A percentile compares a stretch with the other conserved stretches of the same genome.
phyloP scores from a whole-genome alignment of 2,113 vertebrate genomes.

The Limnothrissa miodon region DNA sequence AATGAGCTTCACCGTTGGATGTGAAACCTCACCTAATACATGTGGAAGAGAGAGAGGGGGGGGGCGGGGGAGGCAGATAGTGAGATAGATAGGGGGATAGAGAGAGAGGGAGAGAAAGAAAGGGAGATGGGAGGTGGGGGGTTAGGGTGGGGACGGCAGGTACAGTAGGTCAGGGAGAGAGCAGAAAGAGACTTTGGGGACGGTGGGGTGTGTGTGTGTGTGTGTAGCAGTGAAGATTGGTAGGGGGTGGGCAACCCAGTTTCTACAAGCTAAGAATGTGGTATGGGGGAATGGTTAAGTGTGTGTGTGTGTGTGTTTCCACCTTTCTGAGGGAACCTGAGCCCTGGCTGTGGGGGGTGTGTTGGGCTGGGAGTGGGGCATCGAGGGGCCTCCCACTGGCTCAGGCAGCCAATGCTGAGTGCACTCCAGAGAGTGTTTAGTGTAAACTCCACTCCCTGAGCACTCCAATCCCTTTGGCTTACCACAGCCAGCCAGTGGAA shows the following conservation, averaged over 20 bases:
- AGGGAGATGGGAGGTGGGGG: too few relatives aligned
- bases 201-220: too few relatives aligned
- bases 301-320: conserved; percentile 10
- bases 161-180: conserved; percentile 24
- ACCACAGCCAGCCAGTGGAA: conserved; percentile 35
- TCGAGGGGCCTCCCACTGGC: neutral
- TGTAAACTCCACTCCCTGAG: conserved; percentile 10
- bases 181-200: neutral
- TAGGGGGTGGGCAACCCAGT: neutral
- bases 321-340: conserved; percentile 4
- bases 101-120: too few relatives aligned
- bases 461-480: conserved; percentile 12
- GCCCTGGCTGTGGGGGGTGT: conserved; percentile 6
- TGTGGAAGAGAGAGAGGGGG: neutral
- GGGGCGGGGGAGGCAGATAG: neutral
- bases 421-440: conserved; percentile 32
- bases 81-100: too few relatives aligned
- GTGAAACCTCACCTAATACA: conserved; percentile 11
- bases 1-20: conserved; percentile 30
- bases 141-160: neutral
- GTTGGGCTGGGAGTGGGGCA: neutral
- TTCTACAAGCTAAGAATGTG: neutral
- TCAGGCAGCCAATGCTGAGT: neutral
- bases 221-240: too few relatives aligned
- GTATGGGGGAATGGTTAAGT: neutral